These are phyloP conservation scores for Hartigia nigra DNA, from an alignment of 2,888 invertebrate genomes.

Conservation along the genomic window DNA sequence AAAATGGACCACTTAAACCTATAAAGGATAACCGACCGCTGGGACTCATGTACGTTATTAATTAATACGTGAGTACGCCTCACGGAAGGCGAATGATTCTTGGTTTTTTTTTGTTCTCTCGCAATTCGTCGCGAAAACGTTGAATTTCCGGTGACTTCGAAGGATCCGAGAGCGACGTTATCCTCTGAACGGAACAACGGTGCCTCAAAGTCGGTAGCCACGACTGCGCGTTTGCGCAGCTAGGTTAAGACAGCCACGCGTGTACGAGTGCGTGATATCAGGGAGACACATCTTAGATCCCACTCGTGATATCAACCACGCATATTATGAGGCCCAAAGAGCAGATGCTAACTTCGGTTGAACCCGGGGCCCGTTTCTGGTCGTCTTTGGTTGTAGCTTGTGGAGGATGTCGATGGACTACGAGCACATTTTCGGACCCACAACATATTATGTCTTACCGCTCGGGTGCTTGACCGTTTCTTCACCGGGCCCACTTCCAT, in stretches of 20 bases:
- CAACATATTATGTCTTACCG: not conserved
- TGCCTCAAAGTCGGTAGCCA: not conserved
- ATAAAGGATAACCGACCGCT: constrained; percentile 29
- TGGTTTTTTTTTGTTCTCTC: not conserved
- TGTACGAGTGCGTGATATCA: constrained; percentile 62
- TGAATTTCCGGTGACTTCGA: not conserved
- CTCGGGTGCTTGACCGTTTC: not conserved
- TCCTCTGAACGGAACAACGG: not conserved
- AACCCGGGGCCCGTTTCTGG: constrained; percentile 41
- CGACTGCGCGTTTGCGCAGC: constrained; percentile 2
- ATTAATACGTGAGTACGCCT: constrained; percentile 49
- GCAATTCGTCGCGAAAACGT: not conserved
- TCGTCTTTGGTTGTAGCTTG: not conserved
- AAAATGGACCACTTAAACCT: not conserved
- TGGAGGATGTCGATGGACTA: not conserved
- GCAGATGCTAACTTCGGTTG: constrained; percentile 56
- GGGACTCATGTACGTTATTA: constrained; percentile 49
- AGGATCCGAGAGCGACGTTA: not conserved
- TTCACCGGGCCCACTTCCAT: not conserved
- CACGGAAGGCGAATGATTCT: not conserved
- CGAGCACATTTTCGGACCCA: not conserved
- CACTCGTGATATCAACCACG: constrained; percentile 57
- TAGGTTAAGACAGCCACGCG: constrained; percentile 45
- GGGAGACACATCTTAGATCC: constrained; percentile 33
- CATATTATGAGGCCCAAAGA: constrained; percentile 59